These are phyloP conservation scores for Netelia virgata DNA, from an alignment of 2,888 invertebrate genomes.

Conservation along the genomic window DNA sequence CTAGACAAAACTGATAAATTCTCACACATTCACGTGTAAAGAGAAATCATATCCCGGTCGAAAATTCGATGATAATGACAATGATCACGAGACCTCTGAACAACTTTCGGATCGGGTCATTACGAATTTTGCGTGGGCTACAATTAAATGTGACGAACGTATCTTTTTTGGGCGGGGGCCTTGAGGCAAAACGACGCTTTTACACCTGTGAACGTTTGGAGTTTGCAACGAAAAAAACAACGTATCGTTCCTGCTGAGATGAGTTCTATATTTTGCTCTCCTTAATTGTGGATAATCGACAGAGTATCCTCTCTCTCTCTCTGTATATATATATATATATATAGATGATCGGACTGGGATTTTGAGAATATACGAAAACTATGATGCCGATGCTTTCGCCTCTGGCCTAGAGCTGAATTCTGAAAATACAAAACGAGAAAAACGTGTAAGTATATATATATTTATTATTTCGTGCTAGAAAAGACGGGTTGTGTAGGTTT, in stretches of 20 bases:
- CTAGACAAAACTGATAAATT: background rate
- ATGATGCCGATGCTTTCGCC: constrained; percentile 65
- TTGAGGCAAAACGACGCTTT: constrained; percentile 59
- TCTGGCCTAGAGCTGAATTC: constrained; percentile 30
- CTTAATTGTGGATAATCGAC: constrained; percentile 71
- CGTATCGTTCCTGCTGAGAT: constrained; percentile 13
- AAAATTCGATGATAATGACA: constrained; percentile 45
- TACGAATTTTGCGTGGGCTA: constrained; percentile 26
- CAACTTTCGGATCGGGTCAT: constrained; percentile 34
- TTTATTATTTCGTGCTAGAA: constrained; percentile 56
- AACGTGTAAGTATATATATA: background rate
- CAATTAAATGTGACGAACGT: constrained; percentile 58
- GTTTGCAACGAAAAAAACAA: constrained; percentile 30
- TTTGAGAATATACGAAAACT: constrained; percentile 69
- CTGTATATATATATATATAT: background rate
- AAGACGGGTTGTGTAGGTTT: constrained; percentile 43
- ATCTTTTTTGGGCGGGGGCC: background rate
- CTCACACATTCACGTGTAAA: constrained; percentile 42
- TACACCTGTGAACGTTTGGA: constrained; percentile 64
- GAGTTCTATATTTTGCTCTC: constrained; percentile 47
- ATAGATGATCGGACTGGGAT: constrained; percentile 47
- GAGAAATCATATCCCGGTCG: constrained; percentile 13
- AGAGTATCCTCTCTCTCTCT: constrained; percentile 49
- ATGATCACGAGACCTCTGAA: constrained; percentile 52
- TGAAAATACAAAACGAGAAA: constrained; percentile 60